phyloP scores from a whole-genome alignment of 1,140 invertebrate genomes.

The Chrysopa pallens region DNA sequence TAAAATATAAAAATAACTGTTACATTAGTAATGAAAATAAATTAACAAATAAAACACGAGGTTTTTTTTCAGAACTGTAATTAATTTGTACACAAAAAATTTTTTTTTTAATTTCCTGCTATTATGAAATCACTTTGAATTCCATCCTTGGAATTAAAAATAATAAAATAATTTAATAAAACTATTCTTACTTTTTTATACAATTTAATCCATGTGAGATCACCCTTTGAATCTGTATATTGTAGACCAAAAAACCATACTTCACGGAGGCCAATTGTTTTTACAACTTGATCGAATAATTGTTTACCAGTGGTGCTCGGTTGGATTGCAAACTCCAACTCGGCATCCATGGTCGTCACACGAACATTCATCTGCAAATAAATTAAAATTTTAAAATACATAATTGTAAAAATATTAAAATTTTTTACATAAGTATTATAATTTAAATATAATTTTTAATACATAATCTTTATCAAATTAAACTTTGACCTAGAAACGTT shows the following conservation, averaged over 20 bases:
- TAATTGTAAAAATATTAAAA: no score
- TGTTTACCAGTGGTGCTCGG: conserved; percentile 98
- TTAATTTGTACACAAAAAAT: no score
- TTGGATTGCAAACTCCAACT: conserved; percentile 99
- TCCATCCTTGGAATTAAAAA: no score
- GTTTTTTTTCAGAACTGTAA: no score
- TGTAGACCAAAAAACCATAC: conserved; percentile 99
- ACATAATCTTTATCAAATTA: not conserved
- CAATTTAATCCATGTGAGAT: conserved; percentile 96
- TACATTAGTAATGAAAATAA: no score
- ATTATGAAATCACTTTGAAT: no score
- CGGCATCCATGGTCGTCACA: conserved; percentile 99
- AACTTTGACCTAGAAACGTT: no score
- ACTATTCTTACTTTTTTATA: conserved; percentile 85
- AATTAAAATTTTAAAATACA: conserved; percentile 1
- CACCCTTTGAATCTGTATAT: conserved; percentile 95
- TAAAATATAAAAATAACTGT: no score
- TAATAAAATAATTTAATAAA: conserved; percentile 1
- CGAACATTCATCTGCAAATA: conserved; percentile 83
- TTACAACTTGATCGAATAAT: conserved; percentile 98
- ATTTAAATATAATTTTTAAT: not conserved
- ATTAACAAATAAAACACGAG: no score
- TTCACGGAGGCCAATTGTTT: conserved; percentile 96
- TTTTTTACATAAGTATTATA: no score
- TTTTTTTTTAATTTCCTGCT: no score